These are phyloP conservation scores for Esox niger DNA, from an alignment of 2,113 vertebrate species.

Conservation along the genomic window DNA sequence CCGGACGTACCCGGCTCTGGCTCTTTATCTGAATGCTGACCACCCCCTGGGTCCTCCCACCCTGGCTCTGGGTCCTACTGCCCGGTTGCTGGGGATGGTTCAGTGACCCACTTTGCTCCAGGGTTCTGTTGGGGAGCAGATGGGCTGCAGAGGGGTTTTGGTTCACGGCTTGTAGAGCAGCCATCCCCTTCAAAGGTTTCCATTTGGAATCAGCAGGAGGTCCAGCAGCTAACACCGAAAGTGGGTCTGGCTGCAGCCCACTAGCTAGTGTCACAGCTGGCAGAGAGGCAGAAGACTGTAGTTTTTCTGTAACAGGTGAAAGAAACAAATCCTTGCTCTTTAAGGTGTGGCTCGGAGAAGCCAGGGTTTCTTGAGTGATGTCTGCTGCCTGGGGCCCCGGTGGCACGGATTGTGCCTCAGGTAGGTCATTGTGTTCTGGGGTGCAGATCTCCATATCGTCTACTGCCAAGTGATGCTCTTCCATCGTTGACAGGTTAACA, in stretches of 20 bases:
- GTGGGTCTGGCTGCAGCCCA: constrained; percentile 43
- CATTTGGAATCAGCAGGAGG: constrained; percentile 79
- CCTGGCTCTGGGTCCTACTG: no score
- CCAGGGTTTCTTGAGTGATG: constrained; percentile 34
- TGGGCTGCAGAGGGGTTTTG: constrained; percentile 3
- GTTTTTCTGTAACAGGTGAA: constrained; percentile 36
- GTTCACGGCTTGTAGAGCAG: constrained; percentile 55
- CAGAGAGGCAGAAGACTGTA: constrained; percentile 7
- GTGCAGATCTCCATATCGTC: constrained; percentile 92
- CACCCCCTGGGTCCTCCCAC: no score
- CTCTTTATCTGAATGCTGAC: constrained; percentile 95
- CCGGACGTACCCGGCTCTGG: constrained; percentile 88
- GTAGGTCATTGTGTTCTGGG: constrained; percentile 76
- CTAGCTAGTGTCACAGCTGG: constrained; percentile 21
- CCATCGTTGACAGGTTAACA: constrained; percentile 40
- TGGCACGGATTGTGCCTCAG: constrained; percentile 54
- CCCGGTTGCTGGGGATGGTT: constrained; percentile 60
- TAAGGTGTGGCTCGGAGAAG: constrained; percentile 21
- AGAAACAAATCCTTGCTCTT: constrained; percentile 13
- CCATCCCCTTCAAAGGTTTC: constrained; percentile 86
- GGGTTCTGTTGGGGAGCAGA: constrained; percentile 8
- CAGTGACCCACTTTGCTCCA: constrained; percentile 43
- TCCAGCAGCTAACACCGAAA: constrained; percentile 41
- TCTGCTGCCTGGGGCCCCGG: constrained; percentile 1
- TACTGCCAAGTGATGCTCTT: constrained; percentile 64